Conservation (phyloP, 2,113 vertebrate species). For the Pseudopodoces humilis region DNA sequence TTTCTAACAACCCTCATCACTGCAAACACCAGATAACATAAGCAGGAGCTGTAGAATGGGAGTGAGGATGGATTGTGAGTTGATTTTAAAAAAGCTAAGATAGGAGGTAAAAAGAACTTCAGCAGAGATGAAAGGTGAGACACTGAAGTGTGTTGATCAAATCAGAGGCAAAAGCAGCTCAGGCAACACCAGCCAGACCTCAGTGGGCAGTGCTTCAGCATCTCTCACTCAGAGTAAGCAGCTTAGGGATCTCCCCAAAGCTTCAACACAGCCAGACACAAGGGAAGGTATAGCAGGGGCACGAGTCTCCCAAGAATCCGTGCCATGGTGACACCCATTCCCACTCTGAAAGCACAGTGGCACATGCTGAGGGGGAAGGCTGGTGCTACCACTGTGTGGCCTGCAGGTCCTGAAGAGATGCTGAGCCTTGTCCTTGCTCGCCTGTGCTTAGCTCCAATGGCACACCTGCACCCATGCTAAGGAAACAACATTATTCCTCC, state of each 20-base stretch:
- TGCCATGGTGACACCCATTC: not conserved
- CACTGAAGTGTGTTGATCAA: rapidly evolving
- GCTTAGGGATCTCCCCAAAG: not conserved
- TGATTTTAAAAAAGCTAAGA: not conserved
- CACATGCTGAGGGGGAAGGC: not conserved
- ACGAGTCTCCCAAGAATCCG: not conserved
- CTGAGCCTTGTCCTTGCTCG: not conserved
- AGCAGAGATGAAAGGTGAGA: not conserved
- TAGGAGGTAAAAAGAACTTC: not conserved
- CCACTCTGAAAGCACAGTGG: not conserved
- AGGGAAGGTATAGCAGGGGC: not conserved
- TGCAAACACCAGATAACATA: not conserved
- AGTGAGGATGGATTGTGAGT: not conserved
- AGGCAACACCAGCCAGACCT: not conserved
- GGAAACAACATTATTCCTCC: not conserved
- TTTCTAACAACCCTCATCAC: not conserved
- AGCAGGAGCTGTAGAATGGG: not conserved
- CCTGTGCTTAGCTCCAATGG: not conserved
- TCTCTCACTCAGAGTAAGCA: not conserved
- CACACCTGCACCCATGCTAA: not conserved
- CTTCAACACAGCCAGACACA: not conserved
- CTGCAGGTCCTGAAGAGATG: not conserved
- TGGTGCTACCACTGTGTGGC: not conserved
- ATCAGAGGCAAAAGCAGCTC: not conserved
- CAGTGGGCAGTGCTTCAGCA: not conserved